Conservation (phyloP, 2,888 invertebrate species). For the Chaitophorus viminalis region DNA sequence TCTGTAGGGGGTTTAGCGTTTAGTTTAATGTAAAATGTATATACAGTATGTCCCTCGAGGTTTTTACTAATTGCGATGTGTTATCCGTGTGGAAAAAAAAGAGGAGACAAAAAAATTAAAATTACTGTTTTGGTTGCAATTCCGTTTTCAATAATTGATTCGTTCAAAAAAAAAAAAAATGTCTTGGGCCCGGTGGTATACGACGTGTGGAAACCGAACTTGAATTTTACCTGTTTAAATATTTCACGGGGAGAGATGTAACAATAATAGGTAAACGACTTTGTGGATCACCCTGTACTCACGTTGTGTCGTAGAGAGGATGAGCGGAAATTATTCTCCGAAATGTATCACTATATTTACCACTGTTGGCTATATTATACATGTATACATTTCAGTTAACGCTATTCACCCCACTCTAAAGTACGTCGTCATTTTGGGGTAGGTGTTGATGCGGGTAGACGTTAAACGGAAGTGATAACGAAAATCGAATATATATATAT, state of each 20-base stretch:
- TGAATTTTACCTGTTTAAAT: no score
- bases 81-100: no score
- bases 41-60: background rate
- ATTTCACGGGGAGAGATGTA: no score
- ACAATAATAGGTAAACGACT: background rate
- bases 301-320: conserved; percentile 15
- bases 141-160: no score
- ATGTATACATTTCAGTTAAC: conserved; percentile 14
- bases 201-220: no score
- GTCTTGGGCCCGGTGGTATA: no score
- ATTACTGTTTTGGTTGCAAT: no score
- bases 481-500: background rate
- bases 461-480: background rate
- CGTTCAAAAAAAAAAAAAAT: no score
- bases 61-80: no score
- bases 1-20: background rate
- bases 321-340: conserved; percentile 46
- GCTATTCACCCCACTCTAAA: background rate
- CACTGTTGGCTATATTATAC: background rate
- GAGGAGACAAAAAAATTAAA: no score
- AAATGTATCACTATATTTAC: conserved; percentile 17
- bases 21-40: background rate
- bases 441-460: background rate
- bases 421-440: background rate
- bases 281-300: background rate